Base-by-base conservation (phyloP, 2,113 vertebrate genomes). In the Oophaga pumilio region DNA sequence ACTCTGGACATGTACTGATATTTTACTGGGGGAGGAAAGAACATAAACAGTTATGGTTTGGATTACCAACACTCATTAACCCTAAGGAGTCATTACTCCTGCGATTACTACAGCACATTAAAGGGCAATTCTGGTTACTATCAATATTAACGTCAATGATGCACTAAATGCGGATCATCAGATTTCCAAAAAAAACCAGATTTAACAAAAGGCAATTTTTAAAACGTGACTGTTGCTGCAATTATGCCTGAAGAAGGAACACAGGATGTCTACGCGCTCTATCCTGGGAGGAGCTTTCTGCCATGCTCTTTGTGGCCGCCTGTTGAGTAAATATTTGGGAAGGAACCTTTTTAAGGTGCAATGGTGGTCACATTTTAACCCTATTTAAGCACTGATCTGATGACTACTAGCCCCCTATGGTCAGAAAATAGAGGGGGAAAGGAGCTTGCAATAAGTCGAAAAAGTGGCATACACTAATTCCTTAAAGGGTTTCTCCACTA, bases 41-140 rank as follows among this genome's bases (percentile, higher is more conserved):
- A 62, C 79, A 82, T 87, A 87, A 87, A 82, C 86, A 82, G 79
- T 82, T 82, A n/a, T 69, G 60, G 33, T 50, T 82, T 82, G 79
- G 78, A 82, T 82, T 82, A 74, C 69, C 43, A 62, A 87, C 69
- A 86, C 59, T 28, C 69, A n/a, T 76, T 64, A 87, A 81, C 64
- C 60, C 18, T 24, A 14, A 28, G 20, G 15, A 43, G 49, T 18
- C 18, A 71, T 71, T 12, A 28, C 68, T 4, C 8, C 24, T 71
- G 22, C 68, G 10, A 71, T 28, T 56, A 56, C 53, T 13, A 56
- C 53, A 56, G 1, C 2, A 64, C 10, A 64, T n/a, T 64, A 64
- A n/a, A 9, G 62, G 62, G 20, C 62, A 64, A n/a, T 7, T 64
- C 62, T 22, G 11, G 18, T 64, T n/a, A n/a, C 22, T 64, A 10